Conservation (phyloP, 2,888 invertebrate genomes). For the Deilephila elpenor region DNA sequence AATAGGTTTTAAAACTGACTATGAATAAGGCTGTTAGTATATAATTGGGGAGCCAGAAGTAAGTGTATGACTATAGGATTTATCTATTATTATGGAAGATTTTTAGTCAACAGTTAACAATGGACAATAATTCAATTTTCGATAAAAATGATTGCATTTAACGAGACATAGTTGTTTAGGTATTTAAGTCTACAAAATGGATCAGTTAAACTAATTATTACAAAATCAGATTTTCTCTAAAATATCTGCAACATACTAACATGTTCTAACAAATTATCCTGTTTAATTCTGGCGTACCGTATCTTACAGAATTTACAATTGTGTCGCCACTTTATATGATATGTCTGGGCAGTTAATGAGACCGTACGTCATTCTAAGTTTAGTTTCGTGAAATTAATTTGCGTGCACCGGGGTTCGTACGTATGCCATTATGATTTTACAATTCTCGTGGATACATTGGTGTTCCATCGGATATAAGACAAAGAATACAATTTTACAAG, state of each 20-base stretch:
- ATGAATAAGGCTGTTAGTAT: too few relatives aligned
- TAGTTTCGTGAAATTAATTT: slow-evolving; percentile 22
- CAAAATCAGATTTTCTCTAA: background rate
- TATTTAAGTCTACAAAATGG: too few relatives aligned
- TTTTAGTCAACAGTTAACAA: too few relatives aligned
- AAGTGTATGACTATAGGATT: too few relatives aligned
- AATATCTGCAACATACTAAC: background rate
- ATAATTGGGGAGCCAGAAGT: too few relatives aligned
- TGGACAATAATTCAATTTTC: too few relatives aligned
- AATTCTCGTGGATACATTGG: background rate
- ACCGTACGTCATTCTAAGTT: slow-evolving; percentile 18
- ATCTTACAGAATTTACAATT: slow-evolving; percentile 23
- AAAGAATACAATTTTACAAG: too few relatives aligned
- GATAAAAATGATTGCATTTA: too few relatives aligned
- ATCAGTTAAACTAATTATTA: background rate
- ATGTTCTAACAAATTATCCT: background rate
- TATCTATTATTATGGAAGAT: too few relatives aligned
- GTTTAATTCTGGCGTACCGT: slow-evolving; percentile 3
- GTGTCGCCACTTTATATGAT: slow-evolving; percentile 25
- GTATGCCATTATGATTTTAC: background rate
- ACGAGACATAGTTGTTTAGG: too few relatives aligned
- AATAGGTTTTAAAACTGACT: too few relatives aligned
- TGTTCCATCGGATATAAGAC: too few relatives aligned
- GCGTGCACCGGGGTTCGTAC: background rate
- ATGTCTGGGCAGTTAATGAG: slow-evolving; percentile 18